phyloP scores from a whole-genome alignment of 2,888 invertebrate species.

The Coelopa pilipes region DNA sequence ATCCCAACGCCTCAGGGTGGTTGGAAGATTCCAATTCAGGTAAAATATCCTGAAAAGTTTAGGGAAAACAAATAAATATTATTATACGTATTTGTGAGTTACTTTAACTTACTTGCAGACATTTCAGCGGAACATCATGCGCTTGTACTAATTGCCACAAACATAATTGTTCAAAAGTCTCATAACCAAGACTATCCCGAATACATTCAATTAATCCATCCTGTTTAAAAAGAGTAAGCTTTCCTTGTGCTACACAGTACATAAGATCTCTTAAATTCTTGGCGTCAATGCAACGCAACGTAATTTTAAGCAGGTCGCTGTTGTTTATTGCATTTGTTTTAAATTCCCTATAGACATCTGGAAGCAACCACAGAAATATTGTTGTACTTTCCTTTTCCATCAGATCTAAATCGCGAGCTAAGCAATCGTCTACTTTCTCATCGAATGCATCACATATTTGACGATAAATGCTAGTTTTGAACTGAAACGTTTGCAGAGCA shows the following conservation, averaged over 20 bases:
- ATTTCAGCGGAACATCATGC: constrained; percentile 93
- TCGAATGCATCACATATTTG: constrained; percentile 85
- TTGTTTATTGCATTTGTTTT: constrained; percentile 88
- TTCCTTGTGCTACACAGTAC: constrained; percentile 90
- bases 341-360: constrained; percentile 92
- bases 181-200: constrained; percentile 90
- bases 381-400: constrained; percentile 91
- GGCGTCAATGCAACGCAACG: constrained; percentile 91
- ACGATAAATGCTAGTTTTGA: constrained; percentile 87
- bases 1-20: constrained; percentile 92
- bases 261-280: constrained; percentile 90
- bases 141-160: constrained; percentile 96
- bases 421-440: constrained; percentile 68
- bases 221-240: constrained; percentile 81
- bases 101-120: constrained; percentile 70
- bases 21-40: constrained; percentile 82
- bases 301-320: constrained; percentile 85
- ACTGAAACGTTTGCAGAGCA: constrained; percentile 71
- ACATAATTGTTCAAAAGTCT: constrained; percentile 97
- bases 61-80: not conserved
- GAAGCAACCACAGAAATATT: constrained; percentile 91
- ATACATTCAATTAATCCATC: constrained; percentile 80
- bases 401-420: constrained; percentile 81
- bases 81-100: not conserved
- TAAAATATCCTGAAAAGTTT: constrained; percentile 67